Percentiles rank a stretch among this genome's conserved stretches.
Evolutionary conservation across 2,888 invertebrate species (phyloP).

Genomic region (Scaptomyza cyrtandrae): DNA sequence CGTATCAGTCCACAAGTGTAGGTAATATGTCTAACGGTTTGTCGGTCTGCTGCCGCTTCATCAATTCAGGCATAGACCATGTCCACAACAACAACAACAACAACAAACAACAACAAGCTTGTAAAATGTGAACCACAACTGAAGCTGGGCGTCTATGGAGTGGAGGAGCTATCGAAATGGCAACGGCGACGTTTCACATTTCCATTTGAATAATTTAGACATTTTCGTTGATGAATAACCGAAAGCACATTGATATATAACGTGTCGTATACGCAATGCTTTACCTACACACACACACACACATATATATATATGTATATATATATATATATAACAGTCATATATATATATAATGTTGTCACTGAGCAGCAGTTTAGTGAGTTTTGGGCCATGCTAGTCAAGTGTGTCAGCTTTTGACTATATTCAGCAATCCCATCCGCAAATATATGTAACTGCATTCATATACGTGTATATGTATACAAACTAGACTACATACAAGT

Average conservation of each 20-base stretch:
- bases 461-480: neutral
- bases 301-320: neutral
- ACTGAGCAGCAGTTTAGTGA: slow-evolving; percentile 20
- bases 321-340: neutral
- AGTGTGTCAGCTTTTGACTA: slow-evolving; percentile 42
- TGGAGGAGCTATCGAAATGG: slow-evolving; percentile 18
- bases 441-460: slow-evolving; percentile 2
- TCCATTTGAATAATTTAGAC: slow-evolving; percentile 82
- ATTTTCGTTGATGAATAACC: slow-evolving; percentile 81
- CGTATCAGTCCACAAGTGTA: slow-evolving; percentile 39
- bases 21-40: slow-evolving; percentile 66
- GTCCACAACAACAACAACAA: slow-evolving; percentile 40
- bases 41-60: slow-evolving; percentile 75
- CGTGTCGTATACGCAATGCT: slow-evolving; percentile 50
- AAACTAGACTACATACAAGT: neutral
- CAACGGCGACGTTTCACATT: slow-evolving; percentile 69
- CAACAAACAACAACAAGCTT: slow-evolving; percentile 21
- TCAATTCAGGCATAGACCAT: slow-evolving; percentile 66
- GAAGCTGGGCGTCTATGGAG: neutral
- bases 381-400: slow-evolving; percentile 23
- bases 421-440: slow-evolving; percentile 22
- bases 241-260: slow-evolving; percentile 79
- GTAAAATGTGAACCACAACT: slow-evolving; percentile 18
- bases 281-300: neutral
- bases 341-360: slow-evolving; percentile 13